Base-by-base conservation (phyloP, 2,888 invertebrate genomes). In the Leptopterna dolabrata region DNA sequence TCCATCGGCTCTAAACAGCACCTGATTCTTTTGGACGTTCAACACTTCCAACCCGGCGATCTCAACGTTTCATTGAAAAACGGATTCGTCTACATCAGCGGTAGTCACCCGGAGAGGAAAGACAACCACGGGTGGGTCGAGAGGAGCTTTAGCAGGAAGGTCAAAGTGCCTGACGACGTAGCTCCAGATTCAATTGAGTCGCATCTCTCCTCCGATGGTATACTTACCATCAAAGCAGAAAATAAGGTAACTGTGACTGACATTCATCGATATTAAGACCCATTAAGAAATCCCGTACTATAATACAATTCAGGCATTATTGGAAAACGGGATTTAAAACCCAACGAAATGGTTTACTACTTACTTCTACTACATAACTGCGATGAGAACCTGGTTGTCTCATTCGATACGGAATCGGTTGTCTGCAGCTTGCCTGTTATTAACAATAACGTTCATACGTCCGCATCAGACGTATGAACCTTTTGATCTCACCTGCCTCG, bases 111-210 rank as follows among this genome's bases (percentile, higher is more conserved):
- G 19, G 36, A 71, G 19, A 70, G 83, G 11, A 63, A 83, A 71
- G 83, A 83, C 63, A 30, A 70, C 27, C 71, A 70, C 41, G 83
- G 83, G 6, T 83, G 83, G 83, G 71, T 83, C 4, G 63, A 83
- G 19, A 83, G 83, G 63, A 83, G 70, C 27, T 83, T 83, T 41
- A 70, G 27, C 24, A 29, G 83, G 41, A 83, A 70, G 36, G 19
- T 83, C 29, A 55, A 83, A 70, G 29, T 83, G n/a, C 83, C 83
- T 4, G 71, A 43, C 63, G n/a, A 83, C 27, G n/a, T 83, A 1
- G n/a, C 71, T 13, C 70, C 83, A 19, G 83, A 83, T 71, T 83
- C 83, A 0, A 70, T 83, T 7, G 83, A 83, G 19, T 83, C 71
- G 13, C 83, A 70, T 41, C 36, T 83, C 19, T 63, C 63, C 24